phyloP scores from a whole-genome alignment of 2,797 vertebrate genomes.

The Cirrhinus mrigala region DNA sequence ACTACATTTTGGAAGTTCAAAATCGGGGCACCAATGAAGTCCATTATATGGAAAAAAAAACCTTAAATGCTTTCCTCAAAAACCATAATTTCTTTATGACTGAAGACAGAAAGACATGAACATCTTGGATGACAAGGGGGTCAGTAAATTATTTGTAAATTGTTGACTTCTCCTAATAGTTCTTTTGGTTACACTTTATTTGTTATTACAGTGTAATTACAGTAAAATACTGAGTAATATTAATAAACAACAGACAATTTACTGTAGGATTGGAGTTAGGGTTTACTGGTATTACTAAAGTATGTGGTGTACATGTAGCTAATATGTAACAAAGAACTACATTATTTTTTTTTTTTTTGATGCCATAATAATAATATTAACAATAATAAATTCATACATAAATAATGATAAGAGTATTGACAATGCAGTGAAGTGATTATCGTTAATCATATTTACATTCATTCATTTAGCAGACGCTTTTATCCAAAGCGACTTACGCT shows the following conservation, averaged over 20 bases:
- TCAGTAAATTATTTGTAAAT: too few species aligned
- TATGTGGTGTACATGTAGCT: neutral
- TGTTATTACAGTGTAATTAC: neutral
- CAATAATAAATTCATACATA: neutral
- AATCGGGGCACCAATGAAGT: too few species aligned
- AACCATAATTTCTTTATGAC: too few species aligned
- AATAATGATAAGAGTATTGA: neutral
- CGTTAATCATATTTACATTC: neutral
- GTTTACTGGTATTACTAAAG: neutral
- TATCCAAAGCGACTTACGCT: too few species aligned
- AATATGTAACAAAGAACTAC: neutral
- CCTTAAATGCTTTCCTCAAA: too few species aligned
- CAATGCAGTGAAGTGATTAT: neutral
- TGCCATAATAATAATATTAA: neutral
- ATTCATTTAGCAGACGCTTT: too few species aligned
- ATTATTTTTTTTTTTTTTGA: neutral
- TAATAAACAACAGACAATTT: neutral
- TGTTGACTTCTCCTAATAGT: too few species aligned
- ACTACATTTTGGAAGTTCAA: too few species aligned
- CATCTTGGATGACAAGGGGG: too few species aligned
- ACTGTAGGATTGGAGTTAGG: neutral
- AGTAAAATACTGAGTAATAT: neutral
- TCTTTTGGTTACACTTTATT: neutral
- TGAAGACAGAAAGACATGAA: too few species aligned
- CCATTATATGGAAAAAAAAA: too few species aligned